A percentile compares a stretch with the other conserved stretches of the same genome.
Conservation (phyloP, 2,888 invertebrate species). For the Drosophila atroscutellata region DNA sequence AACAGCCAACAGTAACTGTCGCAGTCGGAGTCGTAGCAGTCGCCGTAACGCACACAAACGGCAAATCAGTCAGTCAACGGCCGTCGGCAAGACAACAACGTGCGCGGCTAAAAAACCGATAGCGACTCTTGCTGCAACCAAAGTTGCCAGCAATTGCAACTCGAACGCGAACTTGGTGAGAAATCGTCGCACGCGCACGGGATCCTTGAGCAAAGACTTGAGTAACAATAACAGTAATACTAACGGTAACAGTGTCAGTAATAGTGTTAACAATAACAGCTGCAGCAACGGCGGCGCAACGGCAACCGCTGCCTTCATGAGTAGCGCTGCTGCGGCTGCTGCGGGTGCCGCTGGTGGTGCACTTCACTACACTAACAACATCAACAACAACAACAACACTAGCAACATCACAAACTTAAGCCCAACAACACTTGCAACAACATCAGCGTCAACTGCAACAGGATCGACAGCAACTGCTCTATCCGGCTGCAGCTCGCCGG, state of each 20-base stretch:
- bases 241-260: conserved; percentile 42
- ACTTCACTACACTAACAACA: conserved; percentile 86
- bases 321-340: conserved; percentile 89
- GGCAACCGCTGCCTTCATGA: conserved; percentile 88
- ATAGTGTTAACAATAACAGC: conserved; percentile 57
- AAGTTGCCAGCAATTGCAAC: conserved; percentile 50
- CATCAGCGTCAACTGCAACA: conserved; percentile 27
- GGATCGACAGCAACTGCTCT: conserved; percentile 48
- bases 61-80: conserved; percentile 83
- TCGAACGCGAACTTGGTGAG: conserved; percentile 60
- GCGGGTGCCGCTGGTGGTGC: conserved; percentile 92
- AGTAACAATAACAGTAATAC: conserved; percentile 46
- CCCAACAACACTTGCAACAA: conserved; percentile 36
- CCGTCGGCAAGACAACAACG: conserved; percentile 84
- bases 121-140: conserved; percentile 32
- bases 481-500: conserved; percentile 63
- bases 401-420: conserved; percentile 35
- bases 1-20: conserved; percentile 47
- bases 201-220: conserved; percentile 74
- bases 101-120: conserved; percentile 75
- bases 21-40: conserved; percentile 72
- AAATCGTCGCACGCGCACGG: conserved; percentile 78
- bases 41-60: conserved; percentile 73
- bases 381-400: conserved; percentile 37
- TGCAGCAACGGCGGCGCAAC: conserved; percentile 71